These are phyloP conservation scores for Protophormia terraenovae DNA, from an alignment of 2,888 invertebrate genomes.

Conservation along the genomic window DNA sequence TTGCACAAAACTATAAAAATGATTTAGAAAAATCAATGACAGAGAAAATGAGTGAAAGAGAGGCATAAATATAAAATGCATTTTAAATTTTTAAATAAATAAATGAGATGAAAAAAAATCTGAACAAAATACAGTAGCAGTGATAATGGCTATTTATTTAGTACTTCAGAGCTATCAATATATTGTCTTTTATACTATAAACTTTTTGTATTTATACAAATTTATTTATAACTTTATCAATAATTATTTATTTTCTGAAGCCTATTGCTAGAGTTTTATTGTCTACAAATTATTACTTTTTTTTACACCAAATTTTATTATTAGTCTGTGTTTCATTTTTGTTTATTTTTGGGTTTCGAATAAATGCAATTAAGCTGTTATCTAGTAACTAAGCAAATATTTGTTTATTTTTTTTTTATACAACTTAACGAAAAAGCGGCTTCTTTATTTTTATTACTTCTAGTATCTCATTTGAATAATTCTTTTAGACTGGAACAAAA, in stretches of 20 bases:
- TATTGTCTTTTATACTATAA: too few relatives aligned
- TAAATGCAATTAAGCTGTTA: slow-evolving; percentile 17
- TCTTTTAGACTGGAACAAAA: background rate
- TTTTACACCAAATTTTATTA: background rate
- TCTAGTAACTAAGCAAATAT: slow-evolving; percentile 1
- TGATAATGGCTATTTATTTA: too few relatives aligned
- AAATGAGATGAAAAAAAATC: too few relatives aligned
- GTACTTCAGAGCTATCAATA: too few relatives aligned
- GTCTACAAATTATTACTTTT: background rate
- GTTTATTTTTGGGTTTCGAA: background rate
- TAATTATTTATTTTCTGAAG: too few relatives aligned
- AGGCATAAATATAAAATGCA: too few relatives aligned
- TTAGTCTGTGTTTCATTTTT: background rate
- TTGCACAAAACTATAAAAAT: slow-evolving; percentile 40
- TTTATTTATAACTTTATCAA: too few relatives aligned
- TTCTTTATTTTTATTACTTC: background rate
- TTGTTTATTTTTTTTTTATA: slow-evolving; percentile 17
- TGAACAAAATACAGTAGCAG: too few relatives aligned
- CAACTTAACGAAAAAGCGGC: too few relatives aligned
- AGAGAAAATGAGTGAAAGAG: background rate
- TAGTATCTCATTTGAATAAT: background rate
- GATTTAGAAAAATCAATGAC: background rate
- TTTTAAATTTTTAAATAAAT: too few relatives aligned
- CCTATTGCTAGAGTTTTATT: background rate
- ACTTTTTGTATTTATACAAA: too few relatives aligned